Evolutionary conservation across 2,113 vertebrate species (phyloP).

Genomic region (Calyptomena viridis): DNA sequence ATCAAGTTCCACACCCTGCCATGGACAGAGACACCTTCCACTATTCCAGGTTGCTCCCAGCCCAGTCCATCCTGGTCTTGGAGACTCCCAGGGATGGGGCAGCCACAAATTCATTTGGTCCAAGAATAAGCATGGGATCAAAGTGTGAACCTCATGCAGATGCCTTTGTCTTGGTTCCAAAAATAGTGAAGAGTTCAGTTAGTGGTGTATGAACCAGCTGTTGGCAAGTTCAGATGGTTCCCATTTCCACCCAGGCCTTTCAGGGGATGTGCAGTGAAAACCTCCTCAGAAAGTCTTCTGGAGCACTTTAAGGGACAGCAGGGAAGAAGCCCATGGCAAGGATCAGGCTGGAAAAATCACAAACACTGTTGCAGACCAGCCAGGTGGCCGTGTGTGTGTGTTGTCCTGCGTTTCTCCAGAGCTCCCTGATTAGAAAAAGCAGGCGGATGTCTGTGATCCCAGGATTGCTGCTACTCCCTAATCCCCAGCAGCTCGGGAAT

Average conservation of each 20-base stretch:
- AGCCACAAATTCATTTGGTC: neutral
- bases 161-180: neutral
- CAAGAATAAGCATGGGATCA: neutral
- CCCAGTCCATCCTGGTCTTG: neutral
- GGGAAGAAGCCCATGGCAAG: neutral
- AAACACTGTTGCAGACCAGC: neutral
- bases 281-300: accelerated
- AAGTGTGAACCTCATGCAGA: neutral
- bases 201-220: neutral
- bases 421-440: neutral
- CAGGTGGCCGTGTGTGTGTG: neutral
- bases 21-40: neutral
- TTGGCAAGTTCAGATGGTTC: neutral
- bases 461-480: neutral
- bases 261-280: neutral
- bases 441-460: neutral
- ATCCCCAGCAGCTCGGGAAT: neutral
- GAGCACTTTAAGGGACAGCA: neutral
- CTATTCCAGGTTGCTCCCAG: neutral
- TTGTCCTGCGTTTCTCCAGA: neutral
- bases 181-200: neutral
- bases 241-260: neutral
- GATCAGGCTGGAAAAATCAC: neutral
- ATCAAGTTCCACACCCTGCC: neutral
- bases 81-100: neutral